Conservation (phyloP, 2,888 invertebrate species). For the Norana najaformis region DNA sequence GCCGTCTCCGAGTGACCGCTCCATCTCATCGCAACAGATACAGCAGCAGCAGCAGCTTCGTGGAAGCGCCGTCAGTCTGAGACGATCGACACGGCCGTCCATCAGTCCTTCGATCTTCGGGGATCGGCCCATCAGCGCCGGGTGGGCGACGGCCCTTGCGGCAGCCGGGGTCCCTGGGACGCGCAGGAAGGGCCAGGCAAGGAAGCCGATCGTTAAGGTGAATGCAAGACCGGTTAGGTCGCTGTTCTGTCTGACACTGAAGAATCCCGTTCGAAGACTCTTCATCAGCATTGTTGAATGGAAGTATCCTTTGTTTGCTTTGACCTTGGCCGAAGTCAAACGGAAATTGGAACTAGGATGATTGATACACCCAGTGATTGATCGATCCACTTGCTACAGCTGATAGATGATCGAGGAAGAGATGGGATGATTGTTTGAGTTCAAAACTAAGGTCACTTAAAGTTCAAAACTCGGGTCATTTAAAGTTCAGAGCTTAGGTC, state of each 20-base stretch:
- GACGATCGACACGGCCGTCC: slow-evolving; percentile 1
- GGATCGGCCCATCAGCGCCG: slow-evolving; percentile 56
- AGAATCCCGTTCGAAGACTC: slow-evolving; percentile 90
- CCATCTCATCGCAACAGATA: not conserved
- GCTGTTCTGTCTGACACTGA: slow-evolving; percentile 88
- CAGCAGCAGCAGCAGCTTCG: not conserved
- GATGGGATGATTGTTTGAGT: too few relatives aligned
- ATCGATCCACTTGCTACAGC: too few relatives aligned
- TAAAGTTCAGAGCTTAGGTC: too few relatives aligned
- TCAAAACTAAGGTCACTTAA: too few relatives aligned
- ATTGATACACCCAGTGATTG: too few relatives aligned
- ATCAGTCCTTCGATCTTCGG: not conserved
- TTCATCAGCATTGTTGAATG: slow-evolving; percentile 97
- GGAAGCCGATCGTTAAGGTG: slow-evolving; percentile 68
- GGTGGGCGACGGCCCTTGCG: slow-evolving; percentile 66
- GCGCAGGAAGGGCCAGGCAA: slow-evolving; percentile 59
- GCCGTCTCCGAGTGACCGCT: not conserved
- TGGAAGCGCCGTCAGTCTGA: not conserved
- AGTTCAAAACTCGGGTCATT: too few relatives aligned
- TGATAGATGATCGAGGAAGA: too few relatives aligned
- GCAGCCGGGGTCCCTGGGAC: slow-evolving; percentile 61
- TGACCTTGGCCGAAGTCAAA: too few relatives aligned
- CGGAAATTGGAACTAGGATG: too few relatives aligned
- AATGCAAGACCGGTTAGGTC: slow-evolving; percentile 87
- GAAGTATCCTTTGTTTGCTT: slow-evolving; percentile 99